Evolutionary conservation across 2,888 invertebrate species (phyloP), one percentile per base, ranked within the genome.

Genomic region (Drosophila incognita): DNA sequence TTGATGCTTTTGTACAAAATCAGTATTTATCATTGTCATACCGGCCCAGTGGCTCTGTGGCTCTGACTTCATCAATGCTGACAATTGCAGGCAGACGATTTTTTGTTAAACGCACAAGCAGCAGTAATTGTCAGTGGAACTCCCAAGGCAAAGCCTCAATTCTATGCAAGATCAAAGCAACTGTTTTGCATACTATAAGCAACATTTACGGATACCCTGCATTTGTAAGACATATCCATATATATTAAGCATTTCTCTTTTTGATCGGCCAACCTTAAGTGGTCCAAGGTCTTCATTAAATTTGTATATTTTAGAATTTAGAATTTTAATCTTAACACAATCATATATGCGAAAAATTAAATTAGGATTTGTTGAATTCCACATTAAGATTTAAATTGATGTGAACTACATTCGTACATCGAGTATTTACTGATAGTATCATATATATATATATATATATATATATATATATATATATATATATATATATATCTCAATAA

Each of bases 21-120:
- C 85, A 82, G 82, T 81, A 82, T 69, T 76, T 81, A 69, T 76
- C 68, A 71, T 76, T 82, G 65, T 75, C 65, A 31, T 40, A 33
- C 38, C 18, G 48, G 27, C 48, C 57, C 48, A 54, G 53, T 40
- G 38, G 60, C 36, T 36, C 36, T 21, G 33, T 56, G 52, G 38
- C 57, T 57, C 40, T 69, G 46, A 48, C 67, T 46, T 38, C 48
- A 54, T 68, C 67, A 48, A 48, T 48, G 48, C 36, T 27, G 27
- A 56, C 69, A 27, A 49, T 69, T 56, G 57, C 67, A 68, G 54
- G 57, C 67, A 57, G 69, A 40, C 69, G 48, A 29, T 38, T 46
- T 24, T 48, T 53, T 54, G 33, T 54, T 35, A 11, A 38, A 29
- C 38, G 40, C 61, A 70, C 71, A 69, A 71, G 60, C 63, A 27